A percentile compares a stretch with the other conserved stretches of the same genome.
Conservation (phyloP, 2,888 invertebrate species). For the Mechanitis mazaeus region DNA sequence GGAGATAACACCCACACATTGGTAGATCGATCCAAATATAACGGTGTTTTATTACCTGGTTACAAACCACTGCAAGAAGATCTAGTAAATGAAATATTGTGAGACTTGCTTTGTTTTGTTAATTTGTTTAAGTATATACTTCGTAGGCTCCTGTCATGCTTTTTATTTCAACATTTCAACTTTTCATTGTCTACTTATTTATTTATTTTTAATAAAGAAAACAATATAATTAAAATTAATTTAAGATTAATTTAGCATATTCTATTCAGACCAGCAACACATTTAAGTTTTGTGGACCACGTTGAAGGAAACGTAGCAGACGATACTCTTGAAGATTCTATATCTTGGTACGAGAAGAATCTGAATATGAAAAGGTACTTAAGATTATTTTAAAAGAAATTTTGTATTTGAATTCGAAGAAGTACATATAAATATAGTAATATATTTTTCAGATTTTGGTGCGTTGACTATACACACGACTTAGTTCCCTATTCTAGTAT, state of each 20-base stretch:
- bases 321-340: conserved; percentile 88
- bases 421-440: too few species aligned
- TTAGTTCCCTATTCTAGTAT: conserved; percentile 96
- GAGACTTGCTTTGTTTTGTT: conserved; percentile 43
- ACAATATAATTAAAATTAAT: too few species aligned
- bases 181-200: too few species aligned
- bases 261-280: conserved; percentile 77
- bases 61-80: conserved; percentile 78
- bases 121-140: too few species aligned
- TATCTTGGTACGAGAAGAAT: conserved; percentile 86
- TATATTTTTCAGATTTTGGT: conserved; percentile 87
- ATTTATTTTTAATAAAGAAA: too few species aligned
- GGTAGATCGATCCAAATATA: conserved; percentile 89
- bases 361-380: conserved; percentile 76
- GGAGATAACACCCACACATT: conserved; percentile 98
- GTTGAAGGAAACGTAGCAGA: conserved; percentile 98
- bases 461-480: conserved; percentile 96
- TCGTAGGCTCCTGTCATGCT: too few species aligned
- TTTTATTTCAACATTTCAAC: too few species aligned
- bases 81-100: conserved; percentile 75
- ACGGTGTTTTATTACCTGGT: conserved; percentile 93
- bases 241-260: neutral
- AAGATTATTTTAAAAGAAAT: too few species aligned
- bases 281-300: conserved; percentile 93
- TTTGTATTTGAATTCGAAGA: too few species aligned